Base-by-base conservation (phyloP, 2,113 vertebrate genomes). In the Lycaon pictus region DNA sequence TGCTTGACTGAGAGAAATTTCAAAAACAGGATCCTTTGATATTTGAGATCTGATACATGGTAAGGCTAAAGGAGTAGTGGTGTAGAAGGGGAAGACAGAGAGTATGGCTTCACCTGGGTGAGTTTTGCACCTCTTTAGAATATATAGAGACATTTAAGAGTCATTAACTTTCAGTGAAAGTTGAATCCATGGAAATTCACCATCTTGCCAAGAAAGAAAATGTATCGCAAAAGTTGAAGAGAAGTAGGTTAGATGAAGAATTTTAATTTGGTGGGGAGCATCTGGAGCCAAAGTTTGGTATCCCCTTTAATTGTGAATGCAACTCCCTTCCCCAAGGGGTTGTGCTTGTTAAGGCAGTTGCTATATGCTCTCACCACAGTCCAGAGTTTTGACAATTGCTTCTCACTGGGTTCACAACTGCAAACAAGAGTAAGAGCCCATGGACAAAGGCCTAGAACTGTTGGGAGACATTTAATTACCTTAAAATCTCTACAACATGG, bases 391-490 rank as follows among this genome's bases (percentile, higher is more conserved):
- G 35, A 43, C 53, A 69, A 58, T 29, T 62, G 32, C 55, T 63
- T 92, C 53, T 90, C 19, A 55, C 9, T 19, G 29, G 93, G 43
- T 53, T 84, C 35, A 65, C 29, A 5, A 20, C 22, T 67, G 32
- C 32, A 88, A 93, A 35, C 25, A 37, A 80, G 3, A 72, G 0
- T 58, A 25, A 91, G n/a, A 92, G 15, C 37, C 60, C 27, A 77
- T 67, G 37, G 48, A 87, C 98, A 98, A 98, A 98, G 90, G 58
- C 93, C 92, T 97, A 97, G 84, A 97, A 97, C 96, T 98, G 96
- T 98, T 96, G 98, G 97, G 97, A 98, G 97, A 96, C 88, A 76
- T 98, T 98, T 98, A 98, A 98, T 98, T 98, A 98, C 96, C 96
- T 98, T 89, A 74, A 98, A 98, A 98, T 98, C 96, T 98, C 97